Evolutionary conservation across 2,113 vertebrate genomes (phyloP).

Genomic region (Laticauda colubrina): DNA sequence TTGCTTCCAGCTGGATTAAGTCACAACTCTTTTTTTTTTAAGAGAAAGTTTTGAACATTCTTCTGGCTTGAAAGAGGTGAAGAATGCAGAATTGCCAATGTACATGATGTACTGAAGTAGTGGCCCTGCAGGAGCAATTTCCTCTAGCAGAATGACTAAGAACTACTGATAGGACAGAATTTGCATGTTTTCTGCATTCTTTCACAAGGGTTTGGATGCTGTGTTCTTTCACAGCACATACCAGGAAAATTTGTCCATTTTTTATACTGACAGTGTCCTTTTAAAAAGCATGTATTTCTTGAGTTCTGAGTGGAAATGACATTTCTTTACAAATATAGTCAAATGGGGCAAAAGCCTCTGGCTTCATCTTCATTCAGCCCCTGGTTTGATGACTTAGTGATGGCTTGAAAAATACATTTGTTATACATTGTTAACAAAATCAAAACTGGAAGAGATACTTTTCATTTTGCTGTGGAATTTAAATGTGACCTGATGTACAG

Average conservation of each 20-base stretch:
- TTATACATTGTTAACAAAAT: not conserved
- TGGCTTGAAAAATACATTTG: not conserved
- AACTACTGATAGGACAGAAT: constrained; percentile 61
- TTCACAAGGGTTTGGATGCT: constrained; percentile 59
- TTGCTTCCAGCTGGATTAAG: constrained; percentile 39
- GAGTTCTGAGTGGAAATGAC: constrained; percentile 8
- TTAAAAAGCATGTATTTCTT: constrained; percentile 22
- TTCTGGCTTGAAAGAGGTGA: constrained; percentile 49
- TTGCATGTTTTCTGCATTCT: constrained; percentile 63
- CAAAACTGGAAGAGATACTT: not conserved
- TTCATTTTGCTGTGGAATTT: not conserved
- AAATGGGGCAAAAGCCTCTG: not conserved
- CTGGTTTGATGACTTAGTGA: not conserved
- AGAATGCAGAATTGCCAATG: constrained; percentile 59
- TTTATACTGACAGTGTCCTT: constrained; percentile 42
- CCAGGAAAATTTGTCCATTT: constrained; percentile 51
- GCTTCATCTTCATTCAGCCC: constrained; percentile 8
- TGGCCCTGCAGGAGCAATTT: constrained; percentile 52
- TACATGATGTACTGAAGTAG: constrained; percentile 55
- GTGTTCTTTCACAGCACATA: constrained; percentile 61
- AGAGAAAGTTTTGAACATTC: constrained; percentile 20
- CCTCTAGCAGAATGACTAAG: constrained; percentile 60
- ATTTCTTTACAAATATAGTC: constrained; percentile 12
- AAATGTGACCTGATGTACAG: not conserved
- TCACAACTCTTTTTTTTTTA: constrained; percentile 28